Evolutionary conservation across 2,113 vertebrate genomes (phyloP).

Genomic region (Gobiocypris rarus): DNA sequence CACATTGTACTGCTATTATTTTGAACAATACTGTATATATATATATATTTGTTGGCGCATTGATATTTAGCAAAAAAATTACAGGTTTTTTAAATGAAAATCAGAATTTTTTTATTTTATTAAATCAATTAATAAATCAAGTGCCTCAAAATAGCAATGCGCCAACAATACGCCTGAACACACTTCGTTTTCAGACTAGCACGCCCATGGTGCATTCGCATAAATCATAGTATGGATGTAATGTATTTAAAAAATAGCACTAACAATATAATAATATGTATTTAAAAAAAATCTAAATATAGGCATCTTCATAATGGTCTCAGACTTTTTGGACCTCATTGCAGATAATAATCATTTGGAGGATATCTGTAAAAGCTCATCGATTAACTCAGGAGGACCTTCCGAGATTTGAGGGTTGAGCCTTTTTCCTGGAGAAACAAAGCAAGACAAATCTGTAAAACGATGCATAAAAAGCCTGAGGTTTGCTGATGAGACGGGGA

Average conservation of each 20-base stretch:
- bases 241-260: neutral
- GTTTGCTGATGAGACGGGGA: constrained; percentile 1
- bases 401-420: neutral
- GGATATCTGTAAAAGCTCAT: neutral
- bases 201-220: too few relatives aligned
- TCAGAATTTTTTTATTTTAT: too few relatives aligned
- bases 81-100: too few relatives aligned
- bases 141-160: too few relatives aligned
- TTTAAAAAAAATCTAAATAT: neutral
- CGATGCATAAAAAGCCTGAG: neutral
- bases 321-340: neutral
- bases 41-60: too few relatives aligned
- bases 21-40: too few relatives aligned
- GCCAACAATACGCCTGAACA: too few relatives aligned
- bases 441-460: neutral
- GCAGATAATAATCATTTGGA: neutral
- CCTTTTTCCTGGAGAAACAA: neutral
- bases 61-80: too few relatives aligned
- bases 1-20: too few relatives aligned
- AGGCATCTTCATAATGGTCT: neutral
- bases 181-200: too few relatives aligned
- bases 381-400: neutral
- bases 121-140: too few relatives aligned
- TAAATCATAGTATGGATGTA: neutral
- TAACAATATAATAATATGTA: neutral